Conservation (phyloP, 1,140 invertebrate species). For the Galleria mellonella region DNA sequence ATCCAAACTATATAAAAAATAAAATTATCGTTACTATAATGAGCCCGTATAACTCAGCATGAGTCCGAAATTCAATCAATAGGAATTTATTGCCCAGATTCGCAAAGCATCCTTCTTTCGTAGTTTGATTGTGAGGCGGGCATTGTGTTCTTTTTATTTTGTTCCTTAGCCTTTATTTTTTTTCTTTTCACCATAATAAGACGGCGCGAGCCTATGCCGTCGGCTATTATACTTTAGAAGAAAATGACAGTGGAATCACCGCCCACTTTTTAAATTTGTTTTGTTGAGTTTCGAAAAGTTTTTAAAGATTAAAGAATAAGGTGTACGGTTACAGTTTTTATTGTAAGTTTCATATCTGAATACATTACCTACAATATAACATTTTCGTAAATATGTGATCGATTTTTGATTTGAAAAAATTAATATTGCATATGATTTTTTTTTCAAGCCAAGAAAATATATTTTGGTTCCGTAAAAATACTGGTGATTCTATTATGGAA, state of each 20-base stretch:
- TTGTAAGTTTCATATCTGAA: constrained; percentile 1
- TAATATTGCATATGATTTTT: no score
- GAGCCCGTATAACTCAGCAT: constrained; percentile 67
- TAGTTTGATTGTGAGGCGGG: constrained; percentile 53
- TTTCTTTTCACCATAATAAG: constrained; percentile 37
- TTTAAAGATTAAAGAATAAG: constrained; percentile 62
- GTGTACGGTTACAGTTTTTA: constrained; percentile 17
- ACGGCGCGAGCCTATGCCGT: constrained; percentile 47
- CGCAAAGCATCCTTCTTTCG: constrained; percentile 59
- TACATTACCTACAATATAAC: not conserved
- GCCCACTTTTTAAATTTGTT: constrained; percentile 70
- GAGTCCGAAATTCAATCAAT: constrained; percentile 71
- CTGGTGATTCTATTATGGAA: no score
- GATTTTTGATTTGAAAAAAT: no score
- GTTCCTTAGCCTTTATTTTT: constrained; percentile 25
- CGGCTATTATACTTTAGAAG: constrained; percentile 42
- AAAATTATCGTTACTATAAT: constrained; percentile 62
- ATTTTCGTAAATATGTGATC: no score
- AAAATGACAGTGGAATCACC: constrained; percentile 67
- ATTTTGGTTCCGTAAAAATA: no score
- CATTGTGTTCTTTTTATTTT: constrained; percentile 10
- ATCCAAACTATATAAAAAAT: constrained; percentile 19
- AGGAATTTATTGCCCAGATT: constrained; percentile 71
- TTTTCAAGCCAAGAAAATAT: no score
- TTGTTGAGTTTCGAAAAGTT: constrained; percentile 54